Conservation (phyloP, 2,888 invertebrate genomes). For the Palloptera scutellata region DNA sequence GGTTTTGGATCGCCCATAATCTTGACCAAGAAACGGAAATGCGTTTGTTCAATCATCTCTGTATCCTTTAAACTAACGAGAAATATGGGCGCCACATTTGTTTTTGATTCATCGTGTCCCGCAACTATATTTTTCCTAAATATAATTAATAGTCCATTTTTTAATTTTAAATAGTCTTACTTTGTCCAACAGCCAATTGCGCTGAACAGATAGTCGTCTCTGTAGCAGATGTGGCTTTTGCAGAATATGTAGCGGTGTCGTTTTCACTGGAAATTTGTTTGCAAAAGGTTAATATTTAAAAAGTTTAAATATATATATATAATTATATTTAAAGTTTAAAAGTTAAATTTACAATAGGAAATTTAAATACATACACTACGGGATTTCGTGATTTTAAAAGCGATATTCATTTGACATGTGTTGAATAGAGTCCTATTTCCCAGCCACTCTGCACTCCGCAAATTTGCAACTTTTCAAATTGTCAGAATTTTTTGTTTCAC, state of each 20-base stretch:
- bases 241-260: slow-evolving; percentile 91
- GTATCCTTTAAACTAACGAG: slow-evolving; percentile 86
- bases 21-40: slow-evolving; percentile 87
- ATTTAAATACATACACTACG: too few relatives aligned
- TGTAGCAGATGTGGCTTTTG: slow-evolving; percentile 81
- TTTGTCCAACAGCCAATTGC: slow-evolving; percentile 83
- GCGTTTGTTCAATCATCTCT: slow-evolving; percentile 85
- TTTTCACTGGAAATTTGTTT: slow-evolving; percentile 65
- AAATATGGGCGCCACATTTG: slow-evolving; percentile 83
- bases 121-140: slow-evolving; percentile 39
- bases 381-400: too few relatives aligned
- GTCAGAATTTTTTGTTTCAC: too few relatives aligned
- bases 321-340: too few relatives aligned
- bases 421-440: too few relatives aligned
- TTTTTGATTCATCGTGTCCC: slow-evolving; percentile 76
- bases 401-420: too few relatives aligned
- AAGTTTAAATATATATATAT: too few relatives aligned
- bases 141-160: background rate
- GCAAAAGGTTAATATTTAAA: too few relatives aligned
- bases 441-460: too few relatives aligned
- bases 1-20: slow-evolving; percentile 90
- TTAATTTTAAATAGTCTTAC: slow-evolving; percentile 67
- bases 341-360: too few relatives aligned
- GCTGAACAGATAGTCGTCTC: slow-evolving; percentile 87
- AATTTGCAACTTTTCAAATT: too few relatives aligned